Conservation (phyloP, 1,140 invertebrate genomes). For the Lasaia peninsularis region DNA sequence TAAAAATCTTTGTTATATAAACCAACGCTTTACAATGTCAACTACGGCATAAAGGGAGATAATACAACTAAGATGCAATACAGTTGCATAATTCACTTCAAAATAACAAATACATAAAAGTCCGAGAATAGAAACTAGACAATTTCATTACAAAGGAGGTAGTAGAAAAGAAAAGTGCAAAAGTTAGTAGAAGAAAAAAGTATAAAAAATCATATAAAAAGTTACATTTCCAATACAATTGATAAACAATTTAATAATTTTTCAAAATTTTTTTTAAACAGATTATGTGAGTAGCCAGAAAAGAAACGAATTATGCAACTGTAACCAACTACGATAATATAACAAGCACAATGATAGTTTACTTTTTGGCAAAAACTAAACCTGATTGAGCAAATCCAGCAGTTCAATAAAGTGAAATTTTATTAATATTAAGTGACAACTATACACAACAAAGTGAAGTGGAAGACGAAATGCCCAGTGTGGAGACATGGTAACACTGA, state of each 20-base stretch:
- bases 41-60: conserved; percentile 46
- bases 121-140: too few relatives aligned
- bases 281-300: not conserved
- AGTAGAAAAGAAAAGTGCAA: not conserved
- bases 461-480: conserved; percentile 39
- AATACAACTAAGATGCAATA: conserved; percentile 16
- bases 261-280: not conserved
- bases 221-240: not conserved
- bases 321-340: not conserved
- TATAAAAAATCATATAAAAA: not conserved
- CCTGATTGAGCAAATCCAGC: conserved; percentile 33
- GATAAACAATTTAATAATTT: not conserved
- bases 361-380: conserved; percentile 25
- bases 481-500: conserved; percentile 35
- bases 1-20: conserved; percentile 76
- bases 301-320: not conserved
- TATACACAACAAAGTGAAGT: conserved; percentile 41
- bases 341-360: conserved; percentile 10
- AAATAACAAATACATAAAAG: too few relatives aligned
- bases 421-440: conserved; percentile 22
- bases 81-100: conserved; percentile 10
- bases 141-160: too few relatives aligned
- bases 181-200: not conserved
- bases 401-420: conserved; percentile 19
- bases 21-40: conserved; percentile 72